Evolutionary conservation across 2,888 invertebrate species (phyloP).

Genomic region (Mimachlamys varia): DNA sequence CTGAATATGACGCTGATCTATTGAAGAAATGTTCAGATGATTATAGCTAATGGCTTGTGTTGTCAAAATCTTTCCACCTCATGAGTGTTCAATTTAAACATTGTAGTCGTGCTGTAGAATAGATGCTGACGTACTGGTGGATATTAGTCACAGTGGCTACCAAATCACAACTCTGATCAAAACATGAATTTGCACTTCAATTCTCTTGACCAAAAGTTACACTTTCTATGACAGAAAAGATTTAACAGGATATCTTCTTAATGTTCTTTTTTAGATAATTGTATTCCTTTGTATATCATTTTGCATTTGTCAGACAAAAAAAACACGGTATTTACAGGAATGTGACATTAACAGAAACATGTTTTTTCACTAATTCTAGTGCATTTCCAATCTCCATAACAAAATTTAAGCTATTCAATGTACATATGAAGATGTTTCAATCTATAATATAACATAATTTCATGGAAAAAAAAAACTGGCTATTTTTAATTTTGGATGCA

Average conservation of each 20-base stretch:
- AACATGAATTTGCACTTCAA: not conserved
- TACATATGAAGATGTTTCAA: too few relatives aligned
- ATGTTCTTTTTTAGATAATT: not conserved
- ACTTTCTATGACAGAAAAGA: not conserved
- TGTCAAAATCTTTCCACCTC: not conserved
- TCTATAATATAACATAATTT: too few relatives aligned
- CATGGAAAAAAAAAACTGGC: too few relatives aligned
- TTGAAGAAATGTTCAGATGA: constrained; percentile 8
- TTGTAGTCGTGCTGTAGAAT: not conserved
- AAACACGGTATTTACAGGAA: too few relatives aligned
- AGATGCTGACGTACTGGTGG: not conserved
- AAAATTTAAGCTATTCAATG: too few relatives aligned
- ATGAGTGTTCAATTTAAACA: constrained; percentile 33
- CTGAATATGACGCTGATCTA: not conserved
- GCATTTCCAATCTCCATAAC: too few relatives aligned
- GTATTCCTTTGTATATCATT: too few relatives aligned
- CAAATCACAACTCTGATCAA: not conserved
- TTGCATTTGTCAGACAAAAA: too few relatives aligned
- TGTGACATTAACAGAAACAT: too few relatives aligned
- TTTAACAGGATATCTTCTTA: not conserved
- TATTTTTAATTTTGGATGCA: too few relatives aligned
- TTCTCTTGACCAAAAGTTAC: not conserved
- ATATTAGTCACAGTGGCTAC: not conserved
- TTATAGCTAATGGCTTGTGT: constrained; percentile 4
- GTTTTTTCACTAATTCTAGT: too few relatives aligned